Base-by-base conservation (phyloP, 2,113 vertebrate genomes). In the Hippocampus comes region DNA sequence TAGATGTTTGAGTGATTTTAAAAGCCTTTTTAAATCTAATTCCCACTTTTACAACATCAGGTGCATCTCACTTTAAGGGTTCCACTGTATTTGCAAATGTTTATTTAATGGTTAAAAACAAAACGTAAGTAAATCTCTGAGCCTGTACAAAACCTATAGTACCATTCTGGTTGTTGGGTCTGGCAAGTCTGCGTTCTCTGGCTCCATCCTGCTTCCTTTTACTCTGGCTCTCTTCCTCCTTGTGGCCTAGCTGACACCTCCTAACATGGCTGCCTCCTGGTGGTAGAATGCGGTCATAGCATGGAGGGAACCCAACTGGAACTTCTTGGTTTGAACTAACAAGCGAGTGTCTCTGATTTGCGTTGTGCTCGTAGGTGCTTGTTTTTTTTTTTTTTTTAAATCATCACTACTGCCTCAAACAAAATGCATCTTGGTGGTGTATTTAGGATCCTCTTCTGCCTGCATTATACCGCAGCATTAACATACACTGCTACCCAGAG, bases 201-300 rank as follows among this genome's bases (percentile, higher is more conserved):
- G 68, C 51, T 68, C 21, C 64, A 20, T 75, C 67, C 46, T 74
- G 14, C 76, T 76, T 61, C 23, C 78, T 81, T 51, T 77, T 42
- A 53, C 60, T 70, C 81, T 76, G 67, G 57, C 79, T 81, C 78
- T 91, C 86, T 84, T 91, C 91, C 92, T 73, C 63, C 84, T 73
- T 90, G 88, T 94, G 84, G 76, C 93, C 91, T 91, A 89, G 92
- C 94, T 93, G 92, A 92, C 92, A 90, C 76, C 59, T 72, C 59
- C 71, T 25, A 82, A 88, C 80, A 77, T 78, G 63, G 73, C 63
- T 1, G 48, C 80, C 82, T 64, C 80, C 83, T 79, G 84, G 78
- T 82, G 85, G 83, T 79, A 63, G 71, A 82, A 67, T 9, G 0
- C 2, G 25, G 69, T 80, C 70, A 73, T 12, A 42, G 60, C 78